Percentiles rank a stretch among this genome's conserved stretches.
Evolutionary conservation across 2,888 invertebrate genomes (phyloP).

Genomic region (Meteorus colon): DNA sequence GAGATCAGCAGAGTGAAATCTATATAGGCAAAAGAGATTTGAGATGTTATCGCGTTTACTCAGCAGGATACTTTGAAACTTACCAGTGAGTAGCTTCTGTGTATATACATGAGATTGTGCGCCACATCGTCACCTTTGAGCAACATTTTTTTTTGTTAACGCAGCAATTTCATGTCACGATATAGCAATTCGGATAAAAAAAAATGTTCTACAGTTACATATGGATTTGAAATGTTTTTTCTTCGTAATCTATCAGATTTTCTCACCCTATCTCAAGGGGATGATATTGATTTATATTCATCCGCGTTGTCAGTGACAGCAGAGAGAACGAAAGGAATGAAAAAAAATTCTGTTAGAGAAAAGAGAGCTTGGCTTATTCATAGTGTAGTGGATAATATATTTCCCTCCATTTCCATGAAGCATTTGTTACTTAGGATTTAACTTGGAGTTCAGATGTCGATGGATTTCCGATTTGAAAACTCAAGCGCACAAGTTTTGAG

Average conservation of each 20-base stretch:
- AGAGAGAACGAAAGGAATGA: not conserved
- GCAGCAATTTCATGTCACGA: not conserved
- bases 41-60: constrained; percentile 12
- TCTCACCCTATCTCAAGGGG: not conserved
- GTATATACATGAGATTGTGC: not conserved
- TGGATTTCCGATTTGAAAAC: not conserved
- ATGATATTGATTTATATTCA: not conserved
- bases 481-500: not conserved
- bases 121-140: not conserved
- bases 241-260: not conserved
- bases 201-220: not conserved
- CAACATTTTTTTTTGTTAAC: not conserved
- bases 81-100: not conserved
- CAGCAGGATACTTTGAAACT: constrained; percentile 6
- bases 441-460: not conserved
- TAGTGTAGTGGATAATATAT: not conserved
- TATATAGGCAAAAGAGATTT: constrained; percentile 13
- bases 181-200: not conserved
- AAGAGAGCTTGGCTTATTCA: not conserved
- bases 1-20: not conserved
- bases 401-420: not conserved
- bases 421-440: not conserved
- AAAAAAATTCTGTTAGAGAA: not conserved
- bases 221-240: not conserved
- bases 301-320: not conserved